Evolutionary conservation across 2,113 vertebrate genomes (phyloP).

Genomic region (Apistogramma diplotaenia): DNA sequence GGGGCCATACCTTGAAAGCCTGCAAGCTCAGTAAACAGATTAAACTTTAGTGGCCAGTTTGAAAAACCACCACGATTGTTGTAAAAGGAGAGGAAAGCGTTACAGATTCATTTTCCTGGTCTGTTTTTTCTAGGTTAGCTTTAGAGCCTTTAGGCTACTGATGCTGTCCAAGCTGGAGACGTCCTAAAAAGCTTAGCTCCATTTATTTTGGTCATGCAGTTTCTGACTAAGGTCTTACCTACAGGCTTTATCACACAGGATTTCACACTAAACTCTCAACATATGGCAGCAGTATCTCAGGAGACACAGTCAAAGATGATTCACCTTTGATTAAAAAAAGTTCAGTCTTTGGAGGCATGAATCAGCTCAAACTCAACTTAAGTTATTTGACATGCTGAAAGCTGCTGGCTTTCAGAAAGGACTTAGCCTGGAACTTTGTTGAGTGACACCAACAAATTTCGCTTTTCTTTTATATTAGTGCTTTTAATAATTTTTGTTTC

Average conservation of each 20-base stretch:
- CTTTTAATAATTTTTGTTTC: too few species aligned
- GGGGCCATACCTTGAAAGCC: not conserved
- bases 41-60: not conserved
- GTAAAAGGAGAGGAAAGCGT: not conserved
- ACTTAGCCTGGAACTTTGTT: not conserved
- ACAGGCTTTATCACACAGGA: not conserved
- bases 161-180: not conserved
- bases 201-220: not conserved
- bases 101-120: not conserved
- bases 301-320: not conserved
- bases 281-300: not conserved
- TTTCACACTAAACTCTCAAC: not conserved
- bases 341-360: not conserved
- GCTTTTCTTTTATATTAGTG: too few species aligned
- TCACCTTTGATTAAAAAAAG: not conserved
- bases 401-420: not conserved
- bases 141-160: not conserved
- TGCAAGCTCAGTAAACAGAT: not conserved
- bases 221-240: not conserved
- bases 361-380: not conserved
- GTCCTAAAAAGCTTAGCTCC: slow-evolving; percentile 4
- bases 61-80: not conserved
- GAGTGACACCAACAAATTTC: too few species aligned
- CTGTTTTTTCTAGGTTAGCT: not conserved
- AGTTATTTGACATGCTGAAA: not conserved